Evolutionary conservation across 2,113 vertebrate genomes (phyloP).

Genomic region (Euleptes europaea): DNA sequence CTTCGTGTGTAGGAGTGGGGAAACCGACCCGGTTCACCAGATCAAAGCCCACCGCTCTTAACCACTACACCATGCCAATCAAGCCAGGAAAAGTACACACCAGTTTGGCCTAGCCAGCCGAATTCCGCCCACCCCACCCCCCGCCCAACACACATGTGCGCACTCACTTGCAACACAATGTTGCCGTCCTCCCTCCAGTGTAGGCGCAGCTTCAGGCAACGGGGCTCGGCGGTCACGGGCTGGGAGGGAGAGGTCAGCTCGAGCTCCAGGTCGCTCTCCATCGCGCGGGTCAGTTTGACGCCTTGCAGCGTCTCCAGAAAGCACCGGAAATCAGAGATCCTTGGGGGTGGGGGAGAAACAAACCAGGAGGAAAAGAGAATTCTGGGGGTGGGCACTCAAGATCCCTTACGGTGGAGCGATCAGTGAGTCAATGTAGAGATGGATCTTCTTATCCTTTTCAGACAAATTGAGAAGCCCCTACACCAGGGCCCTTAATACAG

Average conservation of each 20-base stretch:
- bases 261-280: conserved; percentile 1
- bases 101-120: not conserved
- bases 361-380: not conserved
- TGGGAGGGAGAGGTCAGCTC: not conserved
- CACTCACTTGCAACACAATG: not conserved
- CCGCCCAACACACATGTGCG: no score
- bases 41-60: no score
- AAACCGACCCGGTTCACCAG: no score
- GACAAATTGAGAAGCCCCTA: not conserved
- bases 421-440: not conserved
- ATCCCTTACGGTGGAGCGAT: not conserved
- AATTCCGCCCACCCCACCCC: not conserved
- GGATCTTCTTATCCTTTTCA: not conserved
- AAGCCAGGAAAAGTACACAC: not conserved
- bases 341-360: not conserved
- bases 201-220: not conserved
- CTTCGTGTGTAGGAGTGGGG: no score
- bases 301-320: conserved; percentile 11
- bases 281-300: not conserved
- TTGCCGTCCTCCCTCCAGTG: not conserved
- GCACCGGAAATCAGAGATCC: not conserved
- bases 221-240: not conserved
- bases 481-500: not conserved
- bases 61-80: no score
- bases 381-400: no score